Conservation (phyloP, 2,888 invertebrate genomes). For the Drosophila nigricruria region DNA sequence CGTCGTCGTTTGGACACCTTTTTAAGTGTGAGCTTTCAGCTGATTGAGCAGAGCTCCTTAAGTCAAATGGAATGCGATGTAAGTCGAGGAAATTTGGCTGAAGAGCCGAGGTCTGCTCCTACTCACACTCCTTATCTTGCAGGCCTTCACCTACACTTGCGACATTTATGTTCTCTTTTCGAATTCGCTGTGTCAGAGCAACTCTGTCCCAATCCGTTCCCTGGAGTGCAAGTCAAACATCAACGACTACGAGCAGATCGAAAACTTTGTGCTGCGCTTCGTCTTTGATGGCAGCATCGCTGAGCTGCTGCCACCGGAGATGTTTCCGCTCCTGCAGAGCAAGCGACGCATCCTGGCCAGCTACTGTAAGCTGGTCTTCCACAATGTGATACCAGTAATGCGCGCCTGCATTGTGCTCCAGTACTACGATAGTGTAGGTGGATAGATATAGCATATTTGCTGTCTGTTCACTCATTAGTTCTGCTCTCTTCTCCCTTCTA, state of each 20-base stretch:
- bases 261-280: slow-evolving; percentile 32
- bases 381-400: slow-evolving; percentile 58
- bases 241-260: slow-evolving; percentile 38
- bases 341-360: slow-evolving; percentile 45
- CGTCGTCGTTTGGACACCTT: slow-evolving; percentile 33
- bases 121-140: neutral
- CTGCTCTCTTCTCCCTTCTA: neutral
- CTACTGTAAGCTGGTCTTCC: slow-evolving; percentile 55
- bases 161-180: slow-evolving; percentile 54
- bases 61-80: slow-evolving; percentile 19
- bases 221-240: slow-evolving; percentile 37
- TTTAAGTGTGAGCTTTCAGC: slow-evolving; percentile 3
- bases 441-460: neutral
- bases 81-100: neutral
- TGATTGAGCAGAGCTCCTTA: slow-evolving; percentile 8
- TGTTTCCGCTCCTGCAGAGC: slow-evolving; percentile 14
- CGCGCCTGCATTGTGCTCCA: slow-evolving; percentile 39
- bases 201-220: neutral
- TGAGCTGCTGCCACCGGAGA: slow-evolving; percentile 2
- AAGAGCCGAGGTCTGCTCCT: neutral
- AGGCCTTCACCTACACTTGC: slow-evolving; percentile 51
- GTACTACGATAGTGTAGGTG: slow-evolving; percentile 47
- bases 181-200: neutral
- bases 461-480: accelerated
- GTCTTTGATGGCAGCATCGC: slow-evolving; percentile 19